Percentiles rank a stretch among this genome's conserved stretches.
Conservation (phyloP, 1,140 invertebrate genomes). For the Vollenhovia emeryi region DNA sequence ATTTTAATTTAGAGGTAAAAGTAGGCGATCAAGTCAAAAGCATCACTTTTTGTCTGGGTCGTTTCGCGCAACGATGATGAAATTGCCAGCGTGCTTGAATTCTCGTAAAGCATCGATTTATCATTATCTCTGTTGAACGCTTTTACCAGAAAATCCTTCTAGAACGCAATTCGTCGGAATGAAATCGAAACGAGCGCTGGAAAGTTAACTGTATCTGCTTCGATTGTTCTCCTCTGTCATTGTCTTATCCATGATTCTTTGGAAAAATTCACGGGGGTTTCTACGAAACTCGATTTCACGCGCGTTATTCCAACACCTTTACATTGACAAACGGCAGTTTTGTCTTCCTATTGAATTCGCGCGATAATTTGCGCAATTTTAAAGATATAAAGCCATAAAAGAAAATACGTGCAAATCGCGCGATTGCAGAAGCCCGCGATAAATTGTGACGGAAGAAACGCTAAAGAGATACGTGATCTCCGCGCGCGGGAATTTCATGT, state of each 20-base stretch:
- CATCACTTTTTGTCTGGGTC: background rate
- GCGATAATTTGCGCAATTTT: background rate
- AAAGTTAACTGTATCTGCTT: background rate
- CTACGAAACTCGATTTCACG: background rate
- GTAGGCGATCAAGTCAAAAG: slow-evolving; percentile 2
- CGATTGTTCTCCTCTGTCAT: background rate
- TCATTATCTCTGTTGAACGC: background rate
- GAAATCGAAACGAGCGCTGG: background rate
- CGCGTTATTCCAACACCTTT: background rate
- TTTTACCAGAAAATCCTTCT: slow-evolving; percentile 17
- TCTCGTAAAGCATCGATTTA: slow-evolving; percentile 5
- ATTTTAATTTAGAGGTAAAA: slow-evolving; percentile 6
- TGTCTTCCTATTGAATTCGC: background rate
- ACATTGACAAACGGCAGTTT: background rate
- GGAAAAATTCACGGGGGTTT: background rate
- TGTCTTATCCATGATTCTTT: background rate
- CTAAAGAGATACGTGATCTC: background rate
- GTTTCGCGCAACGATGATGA: background rate
- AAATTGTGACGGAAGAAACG: background rate
- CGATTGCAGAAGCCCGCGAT: background rate
- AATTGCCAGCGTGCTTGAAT: background rate
- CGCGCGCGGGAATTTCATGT: background rate
- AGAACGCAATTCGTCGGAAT: background rate
- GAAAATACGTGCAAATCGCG: background rate
- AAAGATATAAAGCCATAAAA: background rate